Evolutionary conservation across 23 tunicate genomes (phyloP).

Genomic region (Diplosoma virens): DNA sequence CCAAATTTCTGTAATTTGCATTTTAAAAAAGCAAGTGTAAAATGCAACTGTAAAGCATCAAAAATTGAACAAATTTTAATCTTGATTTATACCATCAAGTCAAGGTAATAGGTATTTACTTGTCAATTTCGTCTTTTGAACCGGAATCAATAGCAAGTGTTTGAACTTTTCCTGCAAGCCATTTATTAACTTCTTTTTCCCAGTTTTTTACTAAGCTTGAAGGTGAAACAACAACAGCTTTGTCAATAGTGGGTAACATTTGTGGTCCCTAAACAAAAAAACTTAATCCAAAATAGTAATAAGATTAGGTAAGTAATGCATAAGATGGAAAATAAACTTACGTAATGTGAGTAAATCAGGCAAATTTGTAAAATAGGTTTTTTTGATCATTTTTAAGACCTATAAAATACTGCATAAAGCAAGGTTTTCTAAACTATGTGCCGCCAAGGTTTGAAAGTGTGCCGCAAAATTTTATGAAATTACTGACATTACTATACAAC

Average conservation of each 20-base stretch:
- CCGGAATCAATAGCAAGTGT: constrained; percentile 93
- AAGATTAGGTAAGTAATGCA: not conserved
- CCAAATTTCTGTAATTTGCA: constrained; percentile 64
- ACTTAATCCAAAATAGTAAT: no score
- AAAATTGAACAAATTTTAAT: no score
- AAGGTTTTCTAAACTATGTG: no score
- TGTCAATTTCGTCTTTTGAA: constrained; percentile 84
- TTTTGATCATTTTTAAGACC: no score
- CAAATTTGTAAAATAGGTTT: not conserved
- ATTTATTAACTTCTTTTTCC: constrained; percentile 94
- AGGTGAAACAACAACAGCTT: constrained; percentile 83
- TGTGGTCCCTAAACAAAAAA: constrained; percentile 77
- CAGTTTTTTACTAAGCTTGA: constrained; percentile 94
- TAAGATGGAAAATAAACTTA: not conserved
- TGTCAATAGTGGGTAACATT: constrained; percentile 69
- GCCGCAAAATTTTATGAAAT: no score
- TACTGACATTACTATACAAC: no score
- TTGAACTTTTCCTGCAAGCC: constrained; percentile 67
- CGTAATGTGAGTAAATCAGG: not conserved
- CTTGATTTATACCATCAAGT: not conserved
- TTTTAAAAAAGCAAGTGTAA: no score
- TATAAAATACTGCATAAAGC: no score
- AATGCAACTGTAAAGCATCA: no score
- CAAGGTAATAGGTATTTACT: constrained; percentile 1
- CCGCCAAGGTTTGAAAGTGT: no score